A percentile compares a stretch with the other conserved stretches of the same genome.
These are phyloP conservation scores for Cataglyphis hispanica DNA, from an alignment of 1,140 invertebrate genomes.

Conservation along the genomic window DNA sequence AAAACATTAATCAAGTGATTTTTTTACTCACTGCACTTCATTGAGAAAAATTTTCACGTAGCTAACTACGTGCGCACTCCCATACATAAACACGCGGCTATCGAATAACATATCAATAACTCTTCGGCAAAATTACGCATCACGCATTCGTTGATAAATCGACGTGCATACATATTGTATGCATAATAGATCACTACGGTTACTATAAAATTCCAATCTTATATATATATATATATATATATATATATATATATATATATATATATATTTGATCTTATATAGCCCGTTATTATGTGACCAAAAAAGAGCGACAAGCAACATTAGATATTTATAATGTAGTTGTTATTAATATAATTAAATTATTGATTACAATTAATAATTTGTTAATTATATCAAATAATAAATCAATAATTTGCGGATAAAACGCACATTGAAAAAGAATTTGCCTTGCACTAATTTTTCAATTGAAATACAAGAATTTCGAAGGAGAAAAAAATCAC, in stretches of 20 bases:
- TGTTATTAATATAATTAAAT: neutral
- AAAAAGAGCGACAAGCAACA: conserved; percentile 11
- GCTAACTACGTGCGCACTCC: conserved; percentile 67
- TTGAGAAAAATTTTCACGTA: conserved; percentile 66
- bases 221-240: too few relatives aligned
- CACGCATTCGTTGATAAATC: conserved; percentile 37
- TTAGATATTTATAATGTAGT: neutral
- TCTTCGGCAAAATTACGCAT: conserved; percentile 36
- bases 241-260: conserved; percentile 39
- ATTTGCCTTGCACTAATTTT: neutral
- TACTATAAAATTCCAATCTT: conserved; percentile 26
- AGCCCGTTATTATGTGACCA: neutral
- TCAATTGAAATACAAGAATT: neutral
- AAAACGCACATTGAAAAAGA: neutral
- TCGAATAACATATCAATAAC: conserved; percentile 64
- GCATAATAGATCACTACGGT: neutral
- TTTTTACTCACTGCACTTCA: conserved; percentile 13
- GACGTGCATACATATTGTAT: conserved; percentile 26
- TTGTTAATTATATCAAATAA: neutral
- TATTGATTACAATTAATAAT: neutral
- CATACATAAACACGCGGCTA: conserved; percentile 45
- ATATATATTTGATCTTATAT: conserved; percentile 41
- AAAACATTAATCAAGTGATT: too few relatives aligned
- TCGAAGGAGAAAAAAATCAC: neutral
- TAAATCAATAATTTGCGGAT: neutral